Conservation (phyloP, 2,113 vertebrate species). For the Conger conger region DNA sequence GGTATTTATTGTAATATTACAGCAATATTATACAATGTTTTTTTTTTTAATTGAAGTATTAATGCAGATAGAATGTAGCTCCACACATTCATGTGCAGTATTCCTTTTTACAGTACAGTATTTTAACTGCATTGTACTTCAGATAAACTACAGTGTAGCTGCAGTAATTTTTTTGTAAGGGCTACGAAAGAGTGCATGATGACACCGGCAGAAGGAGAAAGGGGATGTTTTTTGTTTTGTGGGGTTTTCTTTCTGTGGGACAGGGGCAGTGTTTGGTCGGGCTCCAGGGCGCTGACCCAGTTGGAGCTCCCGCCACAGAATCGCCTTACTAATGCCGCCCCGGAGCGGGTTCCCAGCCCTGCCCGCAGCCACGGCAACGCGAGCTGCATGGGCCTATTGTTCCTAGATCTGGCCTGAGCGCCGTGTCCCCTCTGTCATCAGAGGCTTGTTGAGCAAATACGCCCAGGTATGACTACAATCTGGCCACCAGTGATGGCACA, state of each 20-base stretch:
- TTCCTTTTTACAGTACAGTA: too few species aligned
- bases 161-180: too few species aligned
- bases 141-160: too few species aligned
- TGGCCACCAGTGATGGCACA: not conserved
- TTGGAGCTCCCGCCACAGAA: conserved; percentile 36
- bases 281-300: conserved; percentile 37
- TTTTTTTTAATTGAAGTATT: too few species aligned
- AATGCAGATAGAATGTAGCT: too few species aligned
- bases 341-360: conserved; percentile 36
- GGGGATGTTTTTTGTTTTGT: not conserved
- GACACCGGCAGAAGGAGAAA: not conserved
- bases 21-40: too few species aligned
- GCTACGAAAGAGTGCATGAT: not conserved
- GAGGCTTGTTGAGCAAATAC: conserved; percentile 49
- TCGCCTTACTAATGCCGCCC: conserved; percentile 36
- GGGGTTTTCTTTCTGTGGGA: not conserved
- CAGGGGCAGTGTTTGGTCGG: conserved; percentile 19
- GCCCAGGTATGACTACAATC: conserved; percentile 44
- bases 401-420: conserved; percentile 37
- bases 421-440: conserved; percentile 49
- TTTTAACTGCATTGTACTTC: too few species aligned
- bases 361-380: conserved; percentile 32
- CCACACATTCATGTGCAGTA: too few species aligned
- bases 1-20: too few species aligned
- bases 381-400: conserved; percentile 50